phyloP scores from a whole-genome alignment of 2,797 vertebrate species.

The Cheracebus regulus region DNA sequence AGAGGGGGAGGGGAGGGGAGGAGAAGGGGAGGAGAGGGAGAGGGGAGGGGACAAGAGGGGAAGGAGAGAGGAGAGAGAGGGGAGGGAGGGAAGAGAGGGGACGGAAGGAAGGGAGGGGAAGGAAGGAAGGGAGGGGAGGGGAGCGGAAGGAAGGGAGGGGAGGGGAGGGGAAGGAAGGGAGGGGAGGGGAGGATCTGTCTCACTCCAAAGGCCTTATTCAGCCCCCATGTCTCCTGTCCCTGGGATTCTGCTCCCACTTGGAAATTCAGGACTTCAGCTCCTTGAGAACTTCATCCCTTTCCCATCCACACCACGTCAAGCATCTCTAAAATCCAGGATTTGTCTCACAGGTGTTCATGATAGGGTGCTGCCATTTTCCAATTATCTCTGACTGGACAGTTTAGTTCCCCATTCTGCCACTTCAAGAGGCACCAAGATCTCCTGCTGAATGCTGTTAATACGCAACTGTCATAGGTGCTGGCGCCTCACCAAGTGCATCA shows the following conservation, averaged over 20 bases:
- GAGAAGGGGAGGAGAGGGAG: rapidly evolving
- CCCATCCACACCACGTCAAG: background rate
- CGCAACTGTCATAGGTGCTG: background rate
- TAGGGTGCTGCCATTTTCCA: background rate
- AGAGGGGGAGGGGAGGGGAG: too few relatives aligned
- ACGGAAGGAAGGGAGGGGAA: background rate
- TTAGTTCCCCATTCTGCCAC: background rate
- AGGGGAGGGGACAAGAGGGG: rapidly evolving
- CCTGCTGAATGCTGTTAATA: background rate
- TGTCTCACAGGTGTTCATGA: background rate
- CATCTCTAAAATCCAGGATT: background rate
- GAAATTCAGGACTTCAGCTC: background rate
- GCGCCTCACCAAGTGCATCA: background rate
- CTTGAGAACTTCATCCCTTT: background rate
- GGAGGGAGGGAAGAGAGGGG: too few relatives aligned
- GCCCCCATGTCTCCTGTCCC: background rate
- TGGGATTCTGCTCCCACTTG: background rate
- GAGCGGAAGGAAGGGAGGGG: too few relatives aligned
- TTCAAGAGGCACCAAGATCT: background rate
- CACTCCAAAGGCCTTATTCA: background rate
- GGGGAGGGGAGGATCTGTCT: background rate
- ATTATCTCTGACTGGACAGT: too few relatives aligned
- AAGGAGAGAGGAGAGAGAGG: too few relatives aligned
- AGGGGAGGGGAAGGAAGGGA: rapidly evolving
- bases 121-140: too few relatives aligned